Conservation (phyloP, 2,888 invertebrate genomes). For the Gandaritis pyraliata region DNA sequence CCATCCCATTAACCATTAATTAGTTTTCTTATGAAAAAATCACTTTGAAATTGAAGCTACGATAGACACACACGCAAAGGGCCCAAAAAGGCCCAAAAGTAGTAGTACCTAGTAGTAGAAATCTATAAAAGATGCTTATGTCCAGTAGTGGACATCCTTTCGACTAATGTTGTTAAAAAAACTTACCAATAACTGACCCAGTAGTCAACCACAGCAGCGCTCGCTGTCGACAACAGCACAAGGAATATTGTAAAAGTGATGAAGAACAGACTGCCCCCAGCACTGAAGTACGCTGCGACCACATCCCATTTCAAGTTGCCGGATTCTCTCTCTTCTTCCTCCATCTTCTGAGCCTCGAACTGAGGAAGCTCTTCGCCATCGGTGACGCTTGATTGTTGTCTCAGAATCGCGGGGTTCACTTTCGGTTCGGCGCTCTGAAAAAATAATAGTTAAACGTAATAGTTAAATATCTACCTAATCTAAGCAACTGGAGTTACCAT, state of each 20-base stretch:
- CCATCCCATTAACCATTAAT: too few relatives aligned
- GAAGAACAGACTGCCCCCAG: conserved; percentile 67
- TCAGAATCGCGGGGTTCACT: conserved; percentile 52
- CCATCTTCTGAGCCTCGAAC: conserved; percentile 71
- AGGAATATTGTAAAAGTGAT: conserved; percentile 59
- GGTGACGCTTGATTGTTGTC: conserved; percentile 47
- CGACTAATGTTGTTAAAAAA: too few relatives aligned
- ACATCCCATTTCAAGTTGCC: conserved; percentile 74
- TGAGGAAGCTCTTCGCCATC: conserved; percentile 61
- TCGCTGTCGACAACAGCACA: conserved; percentile 80
- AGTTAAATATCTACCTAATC: too few relatives aligned
- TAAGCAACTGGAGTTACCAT: too few relatives aligned
- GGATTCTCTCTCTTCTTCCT: conserved; percentile 69
- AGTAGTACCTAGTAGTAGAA: too few relatives aligned
- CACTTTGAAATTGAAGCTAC: too few relatives aligned
- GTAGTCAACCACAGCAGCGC: conserved; percentile 87
- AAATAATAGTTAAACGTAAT: background rate
- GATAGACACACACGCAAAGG: too few relatives aligned
- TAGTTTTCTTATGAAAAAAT: too few relatives aligned
- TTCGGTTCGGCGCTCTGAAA: conserved; percentile 41
- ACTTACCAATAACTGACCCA: conserved; percentile 88
- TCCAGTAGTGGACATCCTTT: too few relatives aligned
- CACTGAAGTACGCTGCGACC: conserved; percentile 65
- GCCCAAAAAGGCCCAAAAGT: too few relatives aligned
- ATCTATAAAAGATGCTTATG: too few relatives aligned